A percentile compares a stretch with the other conserved stretches of the same genome.
These are phyloP conservation scores for Argopecten irradians DNA, from an alignment of 1,140 invertebrate species.

Conservation along the genomic window DNA sequence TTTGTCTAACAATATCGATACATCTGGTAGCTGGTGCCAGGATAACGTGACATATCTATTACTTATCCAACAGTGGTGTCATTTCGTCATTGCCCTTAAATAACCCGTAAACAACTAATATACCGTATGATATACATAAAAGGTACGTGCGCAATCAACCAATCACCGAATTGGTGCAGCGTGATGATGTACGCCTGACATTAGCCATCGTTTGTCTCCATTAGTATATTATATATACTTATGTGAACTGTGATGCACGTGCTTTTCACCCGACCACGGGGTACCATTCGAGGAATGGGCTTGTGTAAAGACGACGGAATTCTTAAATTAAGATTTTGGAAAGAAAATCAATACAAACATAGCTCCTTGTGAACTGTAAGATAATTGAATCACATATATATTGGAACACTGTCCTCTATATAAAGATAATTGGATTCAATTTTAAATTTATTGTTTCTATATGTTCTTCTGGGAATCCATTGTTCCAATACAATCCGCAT, in stretches of 20 bases:
- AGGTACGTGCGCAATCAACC: too few species aligned
- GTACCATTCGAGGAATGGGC: not conserved
- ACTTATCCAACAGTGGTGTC: too few species aligned
- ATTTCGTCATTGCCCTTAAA: not conserved
- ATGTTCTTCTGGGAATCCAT: not conserved
- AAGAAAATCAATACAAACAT: not conserved
- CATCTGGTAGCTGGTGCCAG: not conserved
- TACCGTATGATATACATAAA: too few species aligned
- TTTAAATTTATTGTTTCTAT: not conserved
- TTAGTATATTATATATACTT: not conserved
- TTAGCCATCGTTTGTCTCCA: not conserved
- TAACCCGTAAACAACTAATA: not conserved
- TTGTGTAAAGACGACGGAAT: not conserved
- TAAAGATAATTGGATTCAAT: not conserved
- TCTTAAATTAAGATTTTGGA: not conserved
- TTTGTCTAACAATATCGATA: not conserved
- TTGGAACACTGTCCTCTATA: not conserved
- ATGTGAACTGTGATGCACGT: not conserved
- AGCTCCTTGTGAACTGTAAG: not conserved
- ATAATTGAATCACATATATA: conserved; percentile 1
- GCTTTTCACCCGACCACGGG: not conserved
- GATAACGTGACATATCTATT: not conserved
- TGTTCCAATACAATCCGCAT: not conserved
- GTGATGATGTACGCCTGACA: not conserved
- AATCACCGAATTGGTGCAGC: not conserved